Conservation (phyloP, 2,797 vertebrate species). For the Adrianichthys oophorus region DNA sequence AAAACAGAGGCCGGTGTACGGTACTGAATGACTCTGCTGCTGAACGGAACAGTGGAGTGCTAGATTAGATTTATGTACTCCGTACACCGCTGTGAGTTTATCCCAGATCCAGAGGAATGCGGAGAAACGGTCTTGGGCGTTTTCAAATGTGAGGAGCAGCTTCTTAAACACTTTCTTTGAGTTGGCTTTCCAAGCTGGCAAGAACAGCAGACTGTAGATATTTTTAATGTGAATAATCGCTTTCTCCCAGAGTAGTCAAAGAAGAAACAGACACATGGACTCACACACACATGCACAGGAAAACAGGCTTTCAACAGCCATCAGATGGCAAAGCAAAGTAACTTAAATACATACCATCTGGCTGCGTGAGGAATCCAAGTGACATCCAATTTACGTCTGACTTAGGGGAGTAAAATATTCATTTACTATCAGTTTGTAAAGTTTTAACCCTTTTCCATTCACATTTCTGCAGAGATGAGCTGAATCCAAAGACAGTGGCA, state of each 20-base stretch:
- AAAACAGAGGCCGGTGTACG: conserved; percentile 47
- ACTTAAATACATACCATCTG: conserved; percentile 69
- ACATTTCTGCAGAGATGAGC: conserved; percentile 58
- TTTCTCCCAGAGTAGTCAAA: conserved; percentile 22
- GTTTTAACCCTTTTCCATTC: conserved; percentile 45
- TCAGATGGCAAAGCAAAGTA: conserved; percentile 50
- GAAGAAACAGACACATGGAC: conserved; percentile 7
- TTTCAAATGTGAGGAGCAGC: too few species aligned
- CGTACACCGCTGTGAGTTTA: conserved; percentile 27
- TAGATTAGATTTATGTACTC: conserved; percentile 62
- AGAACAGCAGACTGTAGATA: conserved; percentile 6
- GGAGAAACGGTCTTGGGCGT: too few species aligned
- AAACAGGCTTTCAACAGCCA: conserved; percentile 38
- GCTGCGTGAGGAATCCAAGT: conserved; percentile 57
- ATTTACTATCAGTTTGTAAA: conserved; percentile 60
- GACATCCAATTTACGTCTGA: conserved; percentile 57
- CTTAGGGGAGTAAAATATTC: conserved; percentile 46
- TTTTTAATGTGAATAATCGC: conserved; percentile 27
- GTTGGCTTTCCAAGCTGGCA: conserved; percentile 8
- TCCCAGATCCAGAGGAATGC: too few species aligned
- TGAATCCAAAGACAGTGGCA: conserved; percentile 54
- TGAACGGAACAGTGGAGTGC: conserved; percentile 37
- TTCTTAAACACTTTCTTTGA: too few species aligned
- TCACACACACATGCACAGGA: conserved; percentile 22
- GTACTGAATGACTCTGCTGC: conserved; percentile 38